Base-by-base conservation (phyloP, 2,888 invertebrate genomes). In the Oegoconia quadripuncta region DNA sequence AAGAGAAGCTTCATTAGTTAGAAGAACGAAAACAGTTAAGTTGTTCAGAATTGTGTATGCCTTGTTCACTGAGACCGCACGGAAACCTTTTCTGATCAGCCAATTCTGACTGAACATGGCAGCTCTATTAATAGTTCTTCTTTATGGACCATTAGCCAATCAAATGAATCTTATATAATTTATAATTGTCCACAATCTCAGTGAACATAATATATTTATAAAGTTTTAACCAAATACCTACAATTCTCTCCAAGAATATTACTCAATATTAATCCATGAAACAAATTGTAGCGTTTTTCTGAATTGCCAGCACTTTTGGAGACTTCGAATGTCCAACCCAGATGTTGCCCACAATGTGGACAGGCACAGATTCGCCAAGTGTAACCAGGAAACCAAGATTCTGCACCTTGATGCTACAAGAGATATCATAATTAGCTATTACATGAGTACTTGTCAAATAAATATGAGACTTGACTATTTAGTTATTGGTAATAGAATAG, bases 361-460 rank as follows among this genome's bases (percentile, higher is more conserved):
- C 92, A 92, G 28, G 89, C 77, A 54, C 91, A 90, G 37, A 89
- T 81, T 33, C 88, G 86, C 92, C 92, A 92, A 9, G 86, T 86
- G 55, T 89, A 91, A 8, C 91, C 91, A n/a, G 91, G 90, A 65
- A 89, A 92, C 91, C 91, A 92, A 6, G 90, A 89, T 59, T 90
- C 88, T 28, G 89, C 88, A 39, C 80, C 73, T 53, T 89, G 88
- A 67, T 84, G 88, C 89, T 89, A 64, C 68, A 42, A 41, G 9
- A 25, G 20, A 4, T 6, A 8, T 28, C 12, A 11, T 28, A 20
- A 20, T 4, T 20, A 20, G 4, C 5, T 20, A 20, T 4, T 8
- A 20, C 20, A 8, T 8, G 20, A 6, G 8, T 22, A 22, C 7
- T n/a, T n/a, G n/a, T n/a, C n/a, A n/a, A n/a, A n/a, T n/a, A n/a